Percentiles rank a stretch among this genome's conserved stretches.
Conservation (phyloP, 2,888 invertebrate species). For the Nymphalis urticae region DNA sequence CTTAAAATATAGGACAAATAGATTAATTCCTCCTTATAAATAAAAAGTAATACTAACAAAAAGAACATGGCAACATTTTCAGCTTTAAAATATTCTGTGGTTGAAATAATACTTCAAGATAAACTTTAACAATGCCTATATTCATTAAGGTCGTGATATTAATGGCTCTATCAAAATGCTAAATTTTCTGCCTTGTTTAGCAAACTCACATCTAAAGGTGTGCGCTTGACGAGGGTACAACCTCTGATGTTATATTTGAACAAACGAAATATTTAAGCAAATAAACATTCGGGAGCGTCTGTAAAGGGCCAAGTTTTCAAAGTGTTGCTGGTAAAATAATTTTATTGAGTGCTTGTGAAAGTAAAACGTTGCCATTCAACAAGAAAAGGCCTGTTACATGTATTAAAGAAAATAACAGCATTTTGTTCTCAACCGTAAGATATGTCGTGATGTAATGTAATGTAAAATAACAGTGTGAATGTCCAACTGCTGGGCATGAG, state of each 20-base stretch:
- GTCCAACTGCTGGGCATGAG: no score
- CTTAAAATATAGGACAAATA: no score
- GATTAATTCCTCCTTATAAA: no score
- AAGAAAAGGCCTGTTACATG: no score
- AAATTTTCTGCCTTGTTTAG: constrained; percentile 1
- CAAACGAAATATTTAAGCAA: constrained; percentile 4
- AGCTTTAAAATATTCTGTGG: neutral
- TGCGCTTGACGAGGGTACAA: constrained; percentile 5
- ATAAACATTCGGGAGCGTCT: neutral
- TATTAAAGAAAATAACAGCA: no score
- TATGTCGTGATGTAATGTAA: no score
- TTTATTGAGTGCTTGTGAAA: neutral
- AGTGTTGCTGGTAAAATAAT: neutral
- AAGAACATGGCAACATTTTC: neutral
- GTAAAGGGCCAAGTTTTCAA: constrained; percentile 1
- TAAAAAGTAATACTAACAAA: no score
- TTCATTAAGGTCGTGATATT: neutral
- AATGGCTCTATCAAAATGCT: constrained; percentile 11
- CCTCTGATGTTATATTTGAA: constrained; percentile 5
- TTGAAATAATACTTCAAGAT: constrained; percentile 1
- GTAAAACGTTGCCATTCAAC: no score
- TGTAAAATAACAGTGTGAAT: no score
- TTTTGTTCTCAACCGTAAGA: no score
- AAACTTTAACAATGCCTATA: neutral
- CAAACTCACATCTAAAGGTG: constrained; percentile 1